Percentiles rank a stretch among this genome's conserved stretches.
phyloP scores from a whole-genome alignment of 2,888 invertebrate genomes.

The Drosophila neotestacea region DNA sequence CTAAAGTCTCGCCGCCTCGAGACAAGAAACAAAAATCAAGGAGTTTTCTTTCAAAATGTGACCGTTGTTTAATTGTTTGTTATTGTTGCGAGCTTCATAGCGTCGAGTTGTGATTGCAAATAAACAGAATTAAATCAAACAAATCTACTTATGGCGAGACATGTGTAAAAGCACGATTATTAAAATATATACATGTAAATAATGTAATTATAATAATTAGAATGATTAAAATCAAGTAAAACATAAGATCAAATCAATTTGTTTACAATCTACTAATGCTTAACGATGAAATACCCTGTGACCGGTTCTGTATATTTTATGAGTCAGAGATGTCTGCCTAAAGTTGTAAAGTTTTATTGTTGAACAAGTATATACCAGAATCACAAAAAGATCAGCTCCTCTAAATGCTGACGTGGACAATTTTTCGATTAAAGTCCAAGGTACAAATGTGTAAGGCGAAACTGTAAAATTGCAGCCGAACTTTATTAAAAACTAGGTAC shows the following conservation, averaged over 20 bases:
- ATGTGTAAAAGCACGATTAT: conserved; percentile 4
- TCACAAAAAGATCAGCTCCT: conserved; percentile 7
- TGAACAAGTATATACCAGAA: background rate
- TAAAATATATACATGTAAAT: background rate
- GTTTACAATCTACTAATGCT: too few relatives aligned
- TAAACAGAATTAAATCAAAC: conserved; percentile 40
- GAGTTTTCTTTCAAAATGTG: conserved; percentile 27
- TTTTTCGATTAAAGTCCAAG: background rate
- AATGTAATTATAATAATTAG: background rate
- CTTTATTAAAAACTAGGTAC: background rate
- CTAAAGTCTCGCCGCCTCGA: conserved; percentile 46
- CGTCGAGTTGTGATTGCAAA: conserved; percentile 32
- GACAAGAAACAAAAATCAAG: conserved; percentile 26
- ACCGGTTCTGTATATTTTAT: too few relatives aligned
- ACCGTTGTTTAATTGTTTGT: conserved; percentile 38
- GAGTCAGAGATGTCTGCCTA: too few relatives aligned
- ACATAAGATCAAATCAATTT: background rate
- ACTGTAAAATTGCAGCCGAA: conserved; percentile 8
- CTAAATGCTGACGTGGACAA: conserved; percentile 41
- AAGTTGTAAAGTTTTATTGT: background rate
- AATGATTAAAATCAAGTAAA: background rate
- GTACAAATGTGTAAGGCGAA: background rate
- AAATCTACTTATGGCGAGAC: background rate
- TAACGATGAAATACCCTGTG: background rate
- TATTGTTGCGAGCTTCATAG: conserved; percentile 18